phyloP scores from a whole-genome alignment of 2,888 invertebrate genomes.

The Drosophila sordidapex region DNA sequence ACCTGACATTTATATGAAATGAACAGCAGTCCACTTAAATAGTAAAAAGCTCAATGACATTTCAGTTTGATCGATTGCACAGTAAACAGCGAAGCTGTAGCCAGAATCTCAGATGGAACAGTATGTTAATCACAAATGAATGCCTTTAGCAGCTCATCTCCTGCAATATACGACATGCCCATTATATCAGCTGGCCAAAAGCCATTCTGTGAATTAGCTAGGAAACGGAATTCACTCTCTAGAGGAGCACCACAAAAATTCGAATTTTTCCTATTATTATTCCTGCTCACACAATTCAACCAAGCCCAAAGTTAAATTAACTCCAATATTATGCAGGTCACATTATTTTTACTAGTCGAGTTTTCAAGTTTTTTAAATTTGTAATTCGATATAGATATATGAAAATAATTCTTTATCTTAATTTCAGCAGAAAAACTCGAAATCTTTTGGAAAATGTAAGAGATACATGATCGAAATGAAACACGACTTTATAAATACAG shows the following conservation, averaged over 20 bases:
- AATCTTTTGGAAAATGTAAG: background rate
- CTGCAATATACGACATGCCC: background rate
- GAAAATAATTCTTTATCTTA: background rate
- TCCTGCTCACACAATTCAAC: background rate
- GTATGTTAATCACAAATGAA: background rate
- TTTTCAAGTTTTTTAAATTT: background rate
- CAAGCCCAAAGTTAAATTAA: background rate
- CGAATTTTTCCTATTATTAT: too few relatives aligned
- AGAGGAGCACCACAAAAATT: background rate
- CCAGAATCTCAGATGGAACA: background rate
- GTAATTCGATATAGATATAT: background rate
- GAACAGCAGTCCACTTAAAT: conserved; percentile 32
- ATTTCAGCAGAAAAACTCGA: background rate
- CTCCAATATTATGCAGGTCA: background rate
- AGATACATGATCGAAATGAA: background rate
- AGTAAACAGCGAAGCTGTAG: background rate
- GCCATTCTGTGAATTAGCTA: background rate
- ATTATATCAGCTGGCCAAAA: background rate
- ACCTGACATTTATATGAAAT: conserved; percentile 36
- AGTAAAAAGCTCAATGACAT: conserved; percentile 41
- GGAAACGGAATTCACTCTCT: background rate
- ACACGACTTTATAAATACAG: background rate
- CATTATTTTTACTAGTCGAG: too few relatives aligned
- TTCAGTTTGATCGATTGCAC: conserved; percentile 45
- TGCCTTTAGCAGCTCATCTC: background rate